Base-by-base conservation (phyloP, 2,888 invertebrate genomes). In the Amphimallon solstitiale region DNA sequence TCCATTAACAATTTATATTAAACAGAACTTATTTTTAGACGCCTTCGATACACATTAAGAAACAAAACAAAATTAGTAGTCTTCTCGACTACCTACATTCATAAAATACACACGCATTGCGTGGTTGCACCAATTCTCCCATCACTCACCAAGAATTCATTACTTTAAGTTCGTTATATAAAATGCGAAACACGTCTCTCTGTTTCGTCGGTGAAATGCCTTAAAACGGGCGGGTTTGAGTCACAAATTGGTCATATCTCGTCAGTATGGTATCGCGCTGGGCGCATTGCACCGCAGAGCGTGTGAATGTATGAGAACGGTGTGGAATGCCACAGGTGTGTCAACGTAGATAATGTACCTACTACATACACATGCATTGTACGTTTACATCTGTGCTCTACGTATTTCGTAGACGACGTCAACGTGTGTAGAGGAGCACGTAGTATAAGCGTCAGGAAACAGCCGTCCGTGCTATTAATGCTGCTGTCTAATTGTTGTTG, bases 261-360 rank as follows among this genome's bases (percentile, higher is more conserved):
- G 10, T n/a, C 14, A 0, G n/a, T 21, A 17, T 14, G 5, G 35
- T 35, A 15, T 15, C 14, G 34, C 9, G 29, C 9, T 7, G 5
- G 9, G 9, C 29, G 29, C 29, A 29, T 29, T 29, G 29, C 29
- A 35, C 10, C 9, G 15, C n/a, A 35, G 15, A 35, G 15, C 51
- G 51, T 51, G 51, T 51, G 51, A 51, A 51, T 35, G 35, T 35
- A 35, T 35, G 35, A 51, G 35, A 51, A 10, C 51, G 17, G 35
- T 17, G 14, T 35, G 51, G 51, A 51, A 51, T 51, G 51, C 51
- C 12, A 40, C 56, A 56, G 56, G 56, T 56, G 56, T 56, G 56
- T 40, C 56, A 56, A 54, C 12, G 56, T 38, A 54, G 54, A 54
- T 56, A 40, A 23, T 56, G 40, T 21, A 17, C 48, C 29, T 49